A percentile compares a stretch with the other conserved stretches of the same genome.
phyloP scores from a whole-genome alignment of 2,888 invertebrate genomes.

The Petrolisthes cinctipes region DNA sequence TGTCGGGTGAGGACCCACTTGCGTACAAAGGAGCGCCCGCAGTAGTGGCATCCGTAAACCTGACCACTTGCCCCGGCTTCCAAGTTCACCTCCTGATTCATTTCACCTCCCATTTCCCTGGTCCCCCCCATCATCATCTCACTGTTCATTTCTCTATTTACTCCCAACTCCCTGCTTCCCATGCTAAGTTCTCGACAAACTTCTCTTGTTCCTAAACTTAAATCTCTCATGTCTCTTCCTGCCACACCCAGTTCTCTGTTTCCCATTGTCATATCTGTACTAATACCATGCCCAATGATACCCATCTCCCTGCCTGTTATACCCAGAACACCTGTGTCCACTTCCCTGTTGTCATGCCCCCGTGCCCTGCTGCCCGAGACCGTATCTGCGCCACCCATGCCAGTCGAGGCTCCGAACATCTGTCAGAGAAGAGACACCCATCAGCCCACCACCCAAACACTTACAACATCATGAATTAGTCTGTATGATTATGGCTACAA shows the following conservation, averaged over 20 bases:
- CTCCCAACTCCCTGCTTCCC: background rate
- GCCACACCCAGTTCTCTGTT: background rate
- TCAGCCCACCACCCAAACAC: background rate
- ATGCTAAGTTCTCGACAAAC: background rate
- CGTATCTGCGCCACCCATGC: background rate
- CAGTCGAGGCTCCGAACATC: conserved; percentile 14
- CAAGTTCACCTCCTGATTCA: conserved; percentile 5
- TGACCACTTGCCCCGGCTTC: background rate
- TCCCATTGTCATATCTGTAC: background rate
- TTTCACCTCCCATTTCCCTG: background rate
- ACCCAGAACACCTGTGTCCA: background rate
- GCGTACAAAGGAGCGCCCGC: conserved; percentile 47
- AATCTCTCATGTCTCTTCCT: background rate
- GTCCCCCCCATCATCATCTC: background rate
- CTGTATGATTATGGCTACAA: too few species aligned
- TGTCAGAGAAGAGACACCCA: conserved; percentile 17
- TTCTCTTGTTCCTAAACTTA: background rate
- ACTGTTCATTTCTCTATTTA: background rate
- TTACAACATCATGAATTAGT: background rate
- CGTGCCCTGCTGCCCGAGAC: background rate
- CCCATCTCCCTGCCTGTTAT: background rate
- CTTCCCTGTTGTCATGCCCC: background rate
- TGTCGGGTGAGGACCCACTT: conserved; percentile 57
- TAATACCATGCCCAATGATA: background rate
- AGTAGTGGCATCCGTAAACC: conserved; percentile 35